Base-by-base conservation (phyloP, 2,888 invertebrate genomes). In the Machimus atricapillus region DNA sequence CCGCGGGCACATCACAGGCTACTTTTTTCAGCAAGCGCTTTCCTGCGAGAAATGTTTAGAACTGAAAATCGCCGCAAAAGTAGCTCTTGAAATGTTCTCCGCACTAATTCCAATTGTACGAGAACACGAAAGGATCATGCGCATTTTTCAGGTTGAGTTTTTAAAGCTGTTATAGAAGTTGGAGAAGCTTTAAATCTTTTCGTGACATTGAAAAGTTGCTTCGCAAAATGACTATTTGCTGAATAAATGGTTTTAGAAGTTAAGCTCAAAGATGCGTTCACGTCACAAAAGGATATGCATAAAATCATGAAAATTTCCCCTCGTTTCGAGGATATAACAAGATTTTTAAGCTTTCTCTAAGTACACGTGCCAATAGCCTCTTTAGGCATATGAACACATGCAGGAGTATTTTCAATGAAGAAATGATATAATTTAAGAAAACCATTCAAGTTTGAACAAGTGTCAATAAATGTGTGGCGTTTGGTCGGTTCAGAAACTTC, bases 121-220 rank as follows among this genome's bases (percentile, higher is more conserved):
- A 19, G 12, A 3, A 19, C 37, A 23, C 23, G 66, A 19, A 79
- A 79, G 56, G 79, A 79, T 79, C 52, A 46, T 79, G 79, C 79
- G 79, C 79, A 79, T 27, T 79, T 79, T 79, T 52, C 6, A 46
- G 14, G 2, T 46, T 79, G 46, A 2, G 12, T 52, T 79, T 19
- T 52, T 79, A 52, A 46, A 40, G 79, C 31, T 79, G 16, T 19
- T 14, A 19, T 52, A 52, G 31, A 79, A 79, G 14, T 46, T n/a
- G 52, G 52, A 27, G 31, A n/a, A 79, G 79, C 79, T 79, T 78
- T 79, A 79, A 27, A 40, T 52, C 31, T n/a, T 16, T 52, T 56
- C 52, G n/a, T 79, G 79, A 79, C 79, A 46, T 79, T 79, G 79
- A 79, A 79, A 79, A 79, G 79, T 79, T 79, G 9, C 43, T 52